These are phyloP conservation scores for Drosophila erecta DNA, from an alignment of 1,140 invertebrate species.

Conservation along the genomic window DNA sequence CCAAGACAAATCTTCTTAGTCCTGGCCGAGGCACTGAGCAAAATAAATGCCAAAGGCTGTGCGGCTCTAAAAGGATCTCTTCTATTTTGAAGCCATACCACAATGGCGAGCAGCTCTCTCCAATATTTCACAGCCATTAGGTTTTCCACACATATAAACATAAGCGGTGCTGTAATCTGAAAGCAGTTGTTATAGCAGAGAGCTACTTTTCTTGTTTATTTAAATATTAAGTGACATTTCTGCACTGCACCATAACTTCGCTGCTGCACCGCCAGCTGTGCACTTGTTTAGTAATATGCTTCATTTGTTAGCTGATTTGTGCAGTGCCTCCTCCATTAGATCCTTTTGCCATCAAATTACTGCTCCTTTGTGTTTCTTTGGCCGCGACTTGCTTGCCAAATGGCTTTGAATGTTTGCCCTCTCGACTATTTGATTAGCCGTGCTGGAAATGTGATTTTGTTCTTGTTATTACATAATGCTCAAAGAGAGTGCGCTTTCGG, in stretches of 20 bases:
- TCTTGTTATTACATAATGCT: conserved; percentile 69
- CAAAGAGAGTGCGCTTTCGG: conserved; percentile 12
- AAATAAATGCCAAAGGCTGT: conserved; percentile 4
- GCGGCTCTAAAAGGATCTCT: too few species aligned
- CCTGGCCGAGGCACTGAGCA: neutral
- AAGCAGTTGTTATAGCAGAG: too few species aligned
- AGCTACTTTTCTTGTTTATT: too few species aligned
- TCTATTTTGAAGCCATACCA: too few species aligned
- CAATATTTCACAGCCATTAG: too few species aligned
- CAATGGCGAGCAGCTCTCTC: too few species aligned
- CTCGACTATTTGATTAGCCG: conserved; percentile 67
- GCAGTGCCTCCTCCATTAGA: conserved; percentile 8
- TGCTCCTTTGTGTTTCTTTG: conserved; percentile 20
- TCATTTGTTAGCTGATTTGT: conserved; percentile 63
- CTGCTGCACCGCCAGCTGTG: conserved; percentile 21
- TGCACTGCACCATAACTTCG: neutral
- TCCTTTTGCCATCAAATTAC: neutral
- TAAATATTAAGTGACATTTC: too few species aligned
- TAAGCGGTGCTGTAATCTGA: too few species aligned
- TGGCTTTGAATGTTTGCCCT: conserved; percentile 50
- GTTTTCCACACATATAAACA: too few species aligned
- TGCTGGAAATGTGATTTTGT: conserved; percentile 48
- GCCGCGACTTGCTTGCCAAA: conserved; percentile 35
- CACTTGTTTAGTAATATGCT: conserved; percentile 72
- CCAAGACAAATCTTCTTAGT: conserved; percentile 45